These are phyloP conservation scores for Cirrhinus molitorella DNA, from an alignment of 2,797 vertebrate species.

Conservation along the genomic window DNA sequence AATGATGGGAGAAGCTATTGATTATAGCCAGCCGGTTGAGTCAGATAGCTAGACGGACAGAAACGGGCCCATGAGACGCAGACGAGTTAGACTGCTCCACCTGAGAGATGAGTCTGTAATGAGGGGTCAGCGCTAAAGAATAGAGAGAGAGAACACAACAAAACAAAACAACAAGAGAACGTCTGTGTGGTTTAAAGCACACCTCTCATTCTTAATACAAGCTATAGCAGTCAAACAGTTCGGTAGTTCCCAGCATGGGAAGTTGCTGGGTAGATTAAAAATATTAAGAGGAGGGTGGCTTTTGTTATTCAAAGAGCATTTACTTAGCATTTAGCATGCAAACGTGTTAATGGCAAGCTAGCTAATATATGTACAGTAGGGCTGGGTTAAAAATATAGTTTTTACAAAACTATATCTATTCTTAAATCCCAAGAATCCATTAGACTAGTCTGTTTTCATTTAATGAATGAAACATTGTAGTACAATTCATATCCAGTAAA, in stretches of 20 bases:
- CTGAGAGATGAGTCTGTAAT: slow-evolving; percentile 50
- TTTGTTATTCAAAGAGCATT: not conserved
- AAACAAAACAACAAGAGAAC: slow-evolving; percentile 10
- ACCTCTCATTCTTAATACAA: not conserved
- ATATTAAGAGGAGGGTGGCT: not conserved
- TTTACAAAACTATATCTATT: no score
- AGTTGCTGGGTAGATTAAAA: not conserved
- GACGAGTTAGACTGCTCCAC: slow-evolving; percentile 30
- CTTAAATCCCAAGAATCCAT: no score
- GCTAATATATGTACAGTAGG: not conserved
- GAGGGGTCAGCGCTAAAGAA: slow-evolving; percentile 43
- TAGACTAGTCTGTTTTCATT: no score
- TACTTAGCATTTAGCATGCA: not conserved
- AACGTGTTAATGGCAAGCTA: not conserved
- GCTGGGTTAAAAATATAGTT: no score
- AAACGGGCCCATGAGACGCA: slow-evolving; percentile 37
- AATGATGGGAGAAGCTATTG: slow-evolving; percentile 71
- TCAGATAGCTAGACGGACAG: slow-evolving; percentile 49
- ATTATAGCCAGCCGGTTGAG: slow-evolving; percentile 73
- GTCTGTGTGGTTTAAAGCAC: not conserved
- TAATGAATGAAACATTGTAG: no score
- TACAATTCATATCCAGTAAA: no score
- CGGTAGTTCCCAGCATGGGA: not conserved
- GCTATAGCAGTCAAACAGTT: not conserved
- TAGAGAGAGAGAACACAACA: slow-evolving; percentile 32